A percentile compares a stretch with the other conserved stretches of the same genome.
These are phyloP conservation scores for Drosophila nr. medialis DNA, from an alignment of 2,888 invertebrate genomes.

Conservation along the genomic window DNA sequence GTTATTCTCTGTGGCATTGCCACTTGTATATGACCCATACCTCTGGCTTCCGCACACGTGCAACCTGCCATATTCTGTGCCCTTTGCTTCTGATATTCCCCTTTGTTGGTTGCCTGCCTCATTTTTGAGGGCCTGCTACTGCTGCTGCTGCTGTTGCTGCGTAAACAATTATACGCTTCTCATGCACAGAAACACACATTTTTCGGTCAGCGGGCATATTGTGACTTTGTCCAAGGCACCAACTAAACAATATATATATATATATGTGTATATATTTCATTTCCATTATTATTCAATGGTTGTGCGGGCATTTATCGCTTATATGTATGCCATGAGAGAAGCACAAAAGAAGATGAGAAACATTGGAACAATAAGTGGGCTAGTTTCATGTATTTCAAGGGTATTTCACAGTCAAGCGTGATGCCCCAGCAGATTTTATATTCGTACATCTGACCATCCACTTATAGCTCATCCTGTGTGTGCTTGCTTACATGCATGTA, in stretches of 20 bases:
- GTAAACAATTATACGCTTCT: conserved; percentile 61
- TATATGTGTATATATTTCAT: not conserved
- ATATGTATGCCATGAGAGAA: not conserved
- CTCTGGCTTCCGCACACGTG: conserved; percentile 21
- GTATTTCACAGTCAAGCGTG: conserved; percentile 16
- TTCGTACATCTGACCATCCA: conserved; percentile 31
- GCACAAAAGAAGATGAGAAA: not conserved
- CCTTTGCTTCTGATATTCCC: conserved; percentile 43
- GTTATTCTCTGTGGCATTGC: conserved; percentile 42
- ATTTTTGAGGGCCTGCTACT: conserved; percentile 30
- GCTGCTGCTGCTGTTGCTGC: conserved; percentile 24
- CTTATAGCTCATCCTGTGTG: conserved; percentile 14
- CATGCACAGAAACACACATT: conserved; percentile 16
- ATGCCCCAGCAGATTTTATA: not conserved
- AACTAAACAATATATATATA: not conserved
- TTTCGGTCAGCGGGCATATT: conserved; percentile 18
- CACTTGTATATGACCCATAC: conserved; percentile 53
- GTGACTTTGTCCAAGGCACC: conserved; percentile 18
- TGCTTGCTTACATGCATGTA: conserved; percentile 2
- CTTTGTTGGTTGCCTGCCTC: conserved; percentile 26
- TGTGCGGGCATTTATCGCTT: not conserved
- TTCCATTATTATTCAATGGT: conserved; percentile 7
- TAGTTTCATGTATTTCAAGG: conserved; percentile 2
- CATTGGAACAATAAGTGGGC: not conserved
- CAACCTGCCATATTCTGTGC: conserved; percentile 35